Evolutionary conservation across 2,797 vertebrate genomes (phyloP).

Genomic region (Chaetodon trifasciatus): DNA sequence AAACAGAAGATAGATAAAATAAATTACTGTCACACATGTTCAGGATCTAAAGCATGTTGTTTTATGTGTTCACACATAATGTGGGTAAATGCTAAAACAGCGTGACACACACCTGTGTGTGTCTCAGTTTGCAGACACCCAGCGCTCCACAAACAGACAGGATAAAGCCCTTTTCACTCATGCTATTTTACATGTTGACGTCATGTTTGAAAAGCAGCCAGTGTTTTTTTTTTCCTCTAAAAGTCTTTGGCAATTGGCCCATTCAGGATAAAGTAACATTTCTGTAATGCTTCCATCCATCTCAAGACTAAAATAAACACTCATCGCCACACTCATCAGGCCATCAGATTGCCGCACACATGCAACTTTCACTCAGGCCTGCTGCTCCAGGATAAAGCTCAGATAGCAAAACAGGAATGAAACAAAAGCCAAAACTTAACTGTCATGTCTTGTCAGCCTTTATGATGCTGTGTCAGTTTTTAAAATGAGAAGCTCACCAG

Average conservation of each 20-base stretch:
- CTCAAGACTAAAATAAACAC: constrained; percentile 26
- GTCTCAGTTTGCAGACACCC: neutral
- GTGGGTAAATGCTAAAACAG: neutral
- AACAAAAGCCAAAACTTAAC: neutral
- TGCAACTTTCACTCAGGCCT: neutral
- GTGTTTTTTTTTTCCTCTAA: neutral
- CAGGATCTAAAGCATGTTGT: neutral
- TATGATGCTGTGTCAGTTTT: neutral
- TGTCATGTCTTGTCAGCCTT: neutral
- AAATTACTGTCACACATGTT: neutral
- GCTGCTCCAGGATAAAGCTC: neutral
- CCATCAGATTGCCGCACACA: neutral
- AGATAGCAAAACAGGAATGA: neutral
- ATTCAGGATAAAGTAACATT: neutral
- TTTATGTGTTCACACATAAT: too few relatives aligned
- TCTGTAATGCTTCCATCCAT: neutral
- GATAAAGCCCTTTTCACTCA: constrained; percentile 37
- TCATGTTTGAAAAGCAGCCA: constrained; percentile 43
- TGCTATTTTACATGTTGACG: constrained; percentile 22
- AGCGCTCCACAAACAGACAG: constrained; percentile 8
- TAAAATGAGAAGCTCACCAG: neutral
- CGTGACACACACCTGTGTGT: neutral
- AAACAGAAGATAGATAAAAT: neutral
- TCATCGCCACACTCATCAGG: neutral
- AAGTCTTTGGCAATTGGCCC: neutral